Evolutionary conservation across 2,113 vertebrate genomes (phyloP), one percentile per base, ranked within the genome.

Genomic region (Leiothrix lutea): DNA sequence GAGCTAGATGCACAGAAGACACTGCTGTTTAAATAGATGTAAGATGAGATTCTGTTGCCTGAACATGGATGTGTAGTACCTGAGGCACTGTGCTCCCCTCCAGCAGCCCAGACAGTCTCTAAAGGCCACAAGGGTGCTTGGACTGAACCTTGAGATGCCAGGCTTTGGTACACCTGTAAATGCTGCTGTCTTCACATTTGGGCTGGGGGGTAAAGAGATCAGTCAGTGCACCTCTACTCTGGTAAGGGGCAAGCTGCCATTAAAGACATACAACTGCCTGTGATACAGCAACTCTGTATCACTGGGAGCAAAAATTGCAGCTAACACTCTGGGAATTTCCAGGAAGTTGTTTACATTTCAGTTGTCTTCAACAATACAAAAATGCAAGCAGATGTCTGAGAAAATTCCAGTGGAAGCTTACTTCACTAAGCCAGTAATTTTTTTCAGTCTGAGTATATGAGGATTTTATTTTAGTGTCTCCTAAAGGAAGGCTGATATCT

Each of bases 311-410:
- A 80, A 91, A 78, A 64, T 24, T 72, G 23, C 51, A 88, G 54
- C 54, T 82, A 79, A 31, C 35, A 47, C 31, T 56, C 78, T 51
- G 31, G 50, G 66, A 73, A 66, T 93, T 95, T 93, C 47, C 79
- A 90, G 79, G 47, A 70, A 12, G 24, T 54, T 85, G 61, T 85
- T 96, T 95, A 85, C 17, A 58, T 80, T 73, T 79, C 60, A 72
- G 11, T 22, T 91, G 26, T 58, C 42, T 82, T 89, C 57, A 73
- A 21, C 9, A 78, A 58, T 14, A 80, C 21, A 92, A 86, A 91
- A 91, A 65, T 50, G 11, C 12, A 53, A 65, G 85, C 45, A 69
- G 42, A 91, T 51, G 4, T 62, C 75, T 71, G 47, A 94, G 47
- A 83, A 91, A 73, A 88, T 86, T 92, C 60, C 51, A 42, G 13